phyloP scores from a whole-genome alignment of 2,888 invertebrate species.

The Drosophila aldrichi region DNA sequence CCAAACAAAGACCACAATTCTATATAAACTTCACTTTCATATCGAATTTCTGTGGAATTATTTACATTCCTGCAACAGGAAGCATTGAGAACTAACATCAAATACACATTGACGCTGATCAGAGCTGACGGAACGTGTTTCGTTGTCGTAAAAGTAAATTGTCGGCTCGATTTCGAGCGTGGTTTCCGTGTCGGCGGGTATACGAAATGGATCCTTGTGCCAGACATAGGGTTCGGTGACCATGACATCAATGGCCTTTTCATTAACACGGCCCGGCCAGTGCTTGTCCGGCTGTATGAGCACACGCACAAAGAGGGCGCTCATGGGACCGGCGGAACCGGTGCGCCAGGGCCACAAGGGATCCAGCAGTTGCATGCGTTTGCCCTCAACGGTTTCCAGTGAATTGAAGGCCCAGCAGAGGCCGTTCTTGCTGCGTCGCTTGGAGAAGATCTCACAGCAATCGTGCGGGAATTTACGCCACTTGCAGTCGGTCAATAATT shows the following conservation, averaged over 20 bases:
- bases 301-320: constrained; percentile 68
- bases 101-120: constrained; percentile 79
- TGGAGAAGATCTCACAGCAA: constrained; percentile 86
- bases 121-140: constrained; percentile 72
- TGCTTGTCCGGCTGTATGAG: constrained; percentile 75
- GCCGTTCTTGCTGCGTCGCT: constrained; percentile 85
- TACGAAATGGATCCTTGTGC: constrained; percentile 66
- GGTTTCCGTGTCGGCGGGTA: constrained; percentile 80
- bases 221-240: constrained; percentile 80
- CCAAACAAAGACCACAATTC: no score
- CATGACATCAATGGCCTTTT: constrained; percentile 80
- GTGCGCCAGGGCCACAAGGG: constrained; percentile 78
- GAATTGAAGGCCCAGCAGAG: constrained; percentile 86
- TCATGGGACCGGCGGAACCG: constrained; percentile 74
- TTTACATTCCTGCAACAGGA: not conserved
- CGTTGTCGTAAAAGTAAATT: constrained; percentile 80
- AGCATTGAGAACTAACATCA: constrained; percentile 64
- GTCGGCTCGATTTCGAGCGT: constrained; percentile 79
- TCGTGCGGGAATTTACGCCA: constrained; percentile 84
- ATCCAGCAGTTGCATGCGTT: constrained; percentile 62
- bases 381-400: constrained; percentile 74
- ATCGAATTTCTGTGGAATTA: not conserved
- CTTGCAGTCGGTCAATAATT: constrained; percentile 83
- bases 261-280: constrained; percentile 58
- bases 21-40: no score